A percentile compares a stretch with the other conserved stretches of the same genome.
Evolutionary conservation across 2,113 vertebrate genomes (phyloP).

Genomic region (Pteropus alecto): DNA sequence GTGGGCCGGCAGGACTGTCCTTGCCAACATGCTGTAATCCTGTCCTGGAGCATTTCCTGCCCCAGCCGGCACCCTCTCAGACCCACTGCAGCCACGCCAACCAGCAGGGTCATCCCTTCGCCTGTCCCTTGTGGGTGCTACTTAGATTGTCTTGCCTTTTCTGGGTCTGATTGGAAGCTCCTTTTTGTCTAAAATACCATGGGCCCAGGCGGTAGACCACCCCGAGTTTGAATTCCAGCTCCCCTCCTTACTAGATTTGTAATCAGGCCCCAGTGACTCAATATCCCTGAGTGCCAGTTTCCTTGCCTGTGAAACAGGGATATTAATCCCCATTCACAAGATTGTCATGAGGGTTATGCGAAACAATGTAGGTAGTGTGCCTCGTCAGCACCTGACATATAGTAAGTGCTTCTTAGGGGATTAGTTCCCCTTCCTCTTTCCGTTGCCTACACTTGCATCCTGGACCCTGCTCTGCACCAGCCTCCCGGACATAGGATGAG

Average conservation of each 20-base stretch:
- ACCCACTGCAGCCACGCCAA: neutral
- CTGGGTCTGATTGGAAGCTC: neutral
- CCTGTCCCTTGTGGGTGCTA: neutral
- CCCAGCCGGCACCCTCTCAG: neutral
- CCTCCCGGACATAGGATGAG: neutral
- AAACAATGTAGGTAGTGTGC: neutral
- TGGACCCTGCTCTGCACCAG: neutral
- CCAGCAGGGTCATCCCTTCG: neutral
- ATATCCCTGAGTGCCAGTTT: neutral
- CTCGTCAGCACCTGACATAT: neutral
- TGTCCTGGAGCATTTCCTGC: conserved; percentile 71
- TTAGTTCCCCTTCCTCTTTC: conserved; percentile 18
- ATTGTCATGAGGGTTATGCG: neutral
- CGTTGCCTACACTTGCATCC: neutral
- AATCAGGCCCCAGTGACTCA: conserved; percentile 56
- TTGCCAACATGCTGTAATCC: conserved; percentile 64
- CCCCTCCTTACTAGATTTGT: neutral
- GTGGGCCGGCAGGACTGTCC: neutral
- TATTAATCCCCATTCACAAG: conserved; percentile 19
- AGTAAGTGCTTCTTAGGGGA: neutral
- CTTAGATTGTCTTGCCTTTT: neutral
- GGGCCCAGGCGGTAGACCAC: neutral
- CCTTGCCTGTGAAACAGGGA: conserved; percentile 17
- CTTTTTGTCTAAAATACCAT: neutral
- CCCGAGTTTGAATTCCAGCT: conserved; percentile 17